A percentile compares a stretch with the other conserved stretches of the same genome.
Evolutionary conservation across 2,113 vertebrate species (phyloP).

Genomic region (Pedetes capensis): DNA sequence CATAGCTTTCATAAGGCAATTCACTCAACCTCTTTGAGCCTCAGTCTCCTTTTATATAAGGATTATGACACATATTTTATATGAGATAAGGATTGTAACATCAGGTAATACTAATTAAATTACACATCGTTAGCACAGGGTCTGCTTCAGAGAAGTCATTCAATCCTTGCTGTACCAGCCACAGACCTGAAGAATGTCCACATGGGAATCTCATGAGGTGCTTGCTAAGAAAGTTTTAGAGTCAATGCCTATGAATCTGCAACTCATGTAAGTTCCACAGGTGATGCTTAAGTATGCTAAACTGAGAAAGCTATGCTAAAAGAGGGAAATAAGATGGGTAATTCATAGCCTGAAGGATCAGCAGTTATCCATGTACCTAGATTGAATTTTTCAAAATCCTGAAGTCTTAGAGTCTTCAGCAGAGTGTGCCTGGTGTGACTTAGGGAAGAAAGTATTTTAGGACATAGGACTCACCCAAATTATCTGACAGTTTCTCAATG

Average conservation of each 20-base stretch:
- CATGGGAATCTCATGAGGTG: neutral
- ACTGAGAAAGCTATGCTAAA: neutral
- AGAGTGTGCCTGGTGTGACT: neutral
- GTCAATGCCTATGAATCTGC: neutral
- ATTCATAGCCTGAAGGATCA: neutral
- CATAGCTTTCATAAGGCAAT: no score
- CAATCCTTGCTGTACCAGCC: neutral
- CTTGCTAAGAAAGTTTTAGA: neutral
- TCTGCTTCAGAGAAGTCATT: neutral
- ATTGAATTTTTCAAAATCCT: neutral
- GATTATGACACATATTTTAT: neutral
- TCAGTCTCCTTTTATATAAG: neutral
- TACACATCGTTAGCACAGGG: neutral
- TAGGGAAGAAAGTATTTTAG: neutral
- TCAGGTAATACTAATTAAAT: neutral
- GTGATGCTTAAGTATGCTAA: neutral
- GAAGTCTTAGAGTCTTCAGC: neutral
- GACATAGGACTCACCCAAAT: neutral
- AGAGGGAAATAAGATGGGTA: neutral
- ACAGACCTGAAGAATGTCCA: neutral
- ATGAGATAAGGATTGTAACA: neutral
- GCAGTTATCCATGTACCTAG: neutral
- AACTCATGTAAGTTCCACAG: neutral
- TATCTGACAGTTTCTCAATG: neutral
- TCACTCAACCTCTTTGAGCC: no score